phyloP scores from a whole-genome alignment of 2,797 vertebrate species.

The Acomys russatus region DNA sequence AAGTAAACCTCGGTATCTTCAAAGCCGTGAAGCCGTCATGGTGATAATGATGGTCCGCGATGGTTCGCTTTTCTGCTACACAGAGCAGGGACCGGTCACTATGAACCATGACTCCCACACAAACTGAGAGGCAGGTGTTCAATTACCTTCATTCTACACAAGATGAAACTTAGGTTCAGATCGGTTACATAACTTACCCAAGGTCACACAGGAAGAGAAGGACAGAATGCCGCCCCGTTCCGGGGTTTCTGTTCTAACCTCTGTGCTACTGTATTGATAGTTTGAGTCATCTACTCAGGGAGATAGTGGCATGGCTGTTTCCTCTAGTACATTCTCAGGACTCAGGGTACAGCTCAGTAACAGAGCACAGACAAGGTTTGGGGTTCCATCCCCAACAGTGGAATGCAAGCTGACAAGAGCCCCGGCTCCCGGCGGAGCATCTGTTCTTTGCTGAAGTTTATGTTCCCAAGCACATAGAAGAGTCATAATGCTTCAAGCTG shows the following conservation, averaged over 20 bases:
- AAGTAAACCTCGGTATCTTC: background rate
- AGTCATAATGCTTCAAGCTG: background rate
- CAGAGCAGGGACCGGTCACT: background rate
- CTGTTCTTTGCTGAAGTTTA: background rate
- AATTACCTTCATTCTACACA: background rate
- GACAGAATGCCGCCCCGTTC: background rate
- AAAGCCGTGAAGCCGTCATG: background rate
- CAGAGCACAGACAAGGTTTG: background rate
- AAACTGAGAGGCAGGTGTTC: rapidly evolving
- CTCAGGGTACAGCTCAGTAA: background rate
- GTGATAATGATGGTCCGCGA: rapidly evolving
- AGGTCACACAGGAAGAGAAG: background rate
- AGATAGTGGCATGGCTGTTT: background rate
- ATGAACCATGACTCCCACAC: rapidly evolving
- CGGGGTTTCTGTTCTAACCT: background rate
- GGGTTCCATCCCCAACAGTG: background rate
- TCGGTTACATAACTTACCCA: background rate
- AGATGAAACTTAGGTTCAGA: background rate
- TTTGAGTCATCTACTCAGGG: conserved; percentile 34
- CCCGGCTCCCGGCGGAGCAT: too few relatives aligned
- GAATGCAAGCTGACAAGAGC: background rate
- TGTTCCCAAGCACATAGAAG: conserved; percentile 27
- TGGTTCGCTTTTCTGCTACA: background rate
- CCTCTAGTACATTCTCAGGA: background rate
- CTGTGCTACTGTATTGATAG: rapidly evolving